Conservation (phyloP, 2,888 invertebrate species). For the Panopea generosa region DNA sequence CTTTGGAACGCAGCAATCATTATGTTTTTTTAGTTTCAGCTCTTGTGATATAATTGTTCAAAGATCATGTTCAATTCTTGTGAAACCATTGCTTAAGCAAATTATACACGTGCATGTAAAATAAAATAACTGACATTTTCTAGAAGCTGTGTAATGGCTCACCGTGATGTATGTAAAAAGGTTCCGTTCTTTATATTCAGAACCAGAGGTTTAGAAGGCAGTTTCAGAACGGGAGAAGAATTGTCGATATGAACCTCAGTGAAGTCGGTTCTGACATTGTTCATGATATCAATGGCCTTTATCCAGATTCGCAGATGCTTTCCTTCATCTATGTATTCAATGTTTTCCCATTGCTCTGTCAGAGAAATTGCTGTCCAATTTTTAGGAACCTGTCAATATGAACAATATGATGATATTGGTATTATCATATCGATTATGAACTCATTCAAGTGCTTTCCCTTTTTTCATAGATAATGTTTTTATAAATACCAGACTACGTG, state of each 20-base stretch:
- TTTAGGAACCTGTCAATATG: constrained; percentile 11
- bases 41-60: no score
- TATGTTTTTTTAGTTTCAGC: no score
- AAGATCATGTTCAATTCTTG: no score
- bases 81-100: no score
- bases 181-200: constrained; percentile 13
- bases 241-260: constrained; percentile 45
- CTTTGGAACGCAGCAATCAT: no score
- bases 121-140: no score
- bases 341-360: constrained; percentile 12
- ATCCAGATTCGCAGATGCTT: constrained; percentile 39
- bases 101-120: no score
- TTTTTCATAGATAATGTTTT: no score
- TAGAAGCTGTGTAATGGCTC: no score
- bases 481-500: no score
- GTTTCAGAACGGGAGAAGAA: constrained; percentile 20
- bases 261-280: constrained; percentile 30
- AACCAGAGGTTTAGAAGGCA: not conserved
- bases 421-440: not conserved
- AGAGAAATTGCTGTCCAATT: constrained; percentile 9
- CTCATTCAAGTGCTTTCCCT: no score
- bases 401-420: no score
- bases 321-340: constrained; percentile 9
- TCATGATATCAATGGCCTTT: constrained; percentile 39
- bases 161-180: constrained; percentile 32